Conservation (phyloP, 2,113 vertebrate genomes). For the Mirounga angustirostris region DNA sequence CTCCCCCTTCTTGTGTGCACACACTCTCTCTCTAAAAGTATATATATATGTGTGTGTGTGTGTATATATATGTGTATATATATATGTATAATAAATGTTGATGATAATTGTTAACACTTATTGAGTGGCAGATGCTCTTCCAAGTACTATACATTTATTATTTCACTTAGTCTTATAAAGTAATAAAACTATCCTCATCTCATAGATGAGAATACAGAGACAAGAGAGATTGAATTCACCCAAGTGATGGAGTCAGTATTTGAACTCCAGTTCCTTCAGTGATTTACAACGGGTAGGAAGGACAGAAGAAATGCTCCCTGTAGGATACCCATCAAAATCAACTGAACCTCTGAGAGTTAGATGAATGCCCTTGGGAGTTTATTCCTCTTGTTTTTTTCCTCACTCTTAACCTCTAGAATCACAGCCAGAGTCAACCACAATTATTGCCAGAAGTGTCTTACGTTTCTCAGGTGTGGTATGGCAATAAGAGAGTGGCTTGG, state of each 20-base stretch:
- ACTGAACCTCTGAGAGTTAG: background rate
- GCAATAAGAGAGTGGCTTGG: background rate
- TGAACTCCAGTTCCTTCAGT: background rate
- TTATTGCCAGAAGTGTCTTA: background rate
- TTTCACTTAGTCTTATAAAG: background rate
- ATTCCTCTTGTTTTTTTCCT: background rate
- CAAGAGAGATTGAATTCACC: background rate
- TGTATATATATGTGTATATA: too few species aligned
- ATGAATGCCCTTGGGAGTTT: background rate
- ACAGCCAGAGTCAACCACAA: background rate
- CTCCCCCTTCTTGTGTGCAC: too few species aligned
- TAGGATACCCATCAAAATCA: background rate
- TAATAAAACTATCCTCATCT: background rate
- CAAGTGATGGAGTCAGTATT: background rate
- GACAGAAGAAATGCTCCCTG: background rate
- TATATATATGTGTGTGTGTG: too few species aligned
- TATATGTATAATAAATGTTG: too few species aligned
- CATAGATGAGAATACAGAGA: background rate
- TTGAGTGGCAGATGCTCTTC: background rate
- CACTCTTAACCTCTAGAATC: background rate
- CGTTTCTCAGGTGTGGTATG: background rate
- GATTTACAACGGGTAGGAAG: background rate
- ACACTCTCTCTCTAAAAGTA: too few species aligned
- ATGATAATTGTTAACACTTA: background rate
- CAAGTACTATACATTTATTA: background rate